Conservation (phyloP, 2,888 invertebrate genomes). For the Cephus sareptanus region DNA sequence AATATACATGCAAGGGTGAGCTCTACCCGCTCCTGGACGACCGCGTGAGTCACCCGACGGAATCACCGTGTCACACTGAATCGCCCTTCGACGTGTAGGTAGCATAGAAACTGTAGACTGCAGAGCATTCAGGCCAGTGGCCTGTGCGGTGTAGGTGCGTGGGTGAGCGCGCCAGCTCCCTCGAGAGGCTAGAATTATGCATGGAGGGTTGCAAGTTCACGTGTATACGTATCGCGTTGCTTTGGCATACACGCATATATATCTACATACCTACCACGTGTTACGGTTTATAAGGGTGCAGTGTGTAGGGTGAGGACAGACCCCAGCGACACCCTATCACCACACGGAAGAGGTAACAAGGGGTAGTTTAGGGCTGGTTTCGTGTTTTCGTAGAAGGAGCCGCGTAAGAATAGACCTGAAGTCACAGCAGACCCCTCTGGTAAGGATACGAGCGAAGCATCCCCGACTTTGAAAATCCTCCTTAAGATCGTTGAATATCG, state of each 20-base stretch:
- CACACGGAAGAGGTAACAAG: neutral
- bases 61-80: conserved; percentile 36
- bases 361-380: neutral
- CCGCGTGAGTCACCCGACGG: conserved; percentile 39
- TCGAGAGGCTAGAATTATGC: neutral
- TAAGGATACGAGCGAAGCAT: neutral
- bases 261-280: neutral
- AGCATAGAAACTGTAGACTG: neutral
- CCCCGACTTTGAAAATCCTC: neutral
- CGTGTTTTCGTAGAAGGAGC: neutral
- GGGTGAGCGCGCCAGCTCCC: neutral
- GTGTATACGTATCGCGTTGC: neutral
- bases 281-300: neutral
- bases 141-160: neutral
- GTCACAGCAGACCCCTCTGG: neutral
- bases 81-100: conserved; percentile 30
- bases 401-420: neutral
- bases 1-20: neutral
- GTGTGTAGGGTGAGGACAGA: neutral
- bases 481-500: neutral
- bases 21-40: neutral
- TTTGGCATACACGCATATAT: neutral
- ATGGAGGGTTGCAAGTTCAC: neutral
- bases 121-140: neutral
- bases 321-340: neutral